Base-by-base conservation (phyloP, 1,140 invertebrate species). In the Apis mellifera region DNA sequence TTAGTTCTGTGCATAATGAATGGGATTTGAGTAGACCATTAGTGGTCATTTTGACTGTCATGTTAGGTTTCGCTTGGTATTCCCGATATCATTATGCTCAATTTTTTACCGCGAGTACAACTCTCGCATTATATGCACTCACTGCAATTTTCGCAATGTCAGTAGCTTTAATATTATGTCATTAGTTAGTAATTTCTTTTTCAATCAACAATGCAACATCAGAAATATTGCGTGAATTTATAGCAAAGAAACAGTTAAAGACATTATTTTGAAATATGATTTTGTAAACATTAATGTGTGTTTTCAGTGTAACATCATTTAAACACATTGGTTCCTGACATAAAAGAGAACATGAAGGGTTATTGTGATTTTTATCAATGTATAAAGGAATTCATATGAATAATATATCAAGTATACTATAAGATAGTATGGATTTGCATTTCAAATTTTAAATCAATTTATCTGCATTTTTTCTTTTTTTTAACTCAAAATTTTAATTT, bases 51-150 rank as follows among this genome's bases (percentile, higher is more conserved):
- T 82, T 94, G 54, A 92, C 92, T 54, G 82, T 94, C 15, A 88
- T 91, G n/a, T 88, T 96, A 50, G 93, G 93, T 71, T 82, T 95
- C 32, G 93, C 95, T 65, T 96, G 96, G 96, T 96, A 96, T 85
- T 95, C 95, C n/a, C 92, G 95, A 59, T 95, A 95, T 79, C 94
- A 95, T 77, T 96, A 96, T 89, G 94, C 95, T 83, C 95, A 95
- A 86, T 94, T 96, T 75, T 96, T 96, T 84, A 96, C 95, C 66
- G 94, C 95, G 21, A 95, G 95, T 8, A 95, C 95, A n/a, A 96
- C 96, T 5, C 90, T 96, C 12, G 95, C 95, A 21, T 91, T 96
- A 9, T 94, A 95, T 26, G 95, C 94, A 2, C 93, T 96, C 7
- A 96, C 95, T 48, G 95, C 95, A 68, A 93, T 96, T 65, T 96